A percentile compares a stretch with the other conserved stretches of the same genome.
Conservation (phyloP, 2,113 vertebrate genomes). For the Xiphophorus couchianus region DNA sequence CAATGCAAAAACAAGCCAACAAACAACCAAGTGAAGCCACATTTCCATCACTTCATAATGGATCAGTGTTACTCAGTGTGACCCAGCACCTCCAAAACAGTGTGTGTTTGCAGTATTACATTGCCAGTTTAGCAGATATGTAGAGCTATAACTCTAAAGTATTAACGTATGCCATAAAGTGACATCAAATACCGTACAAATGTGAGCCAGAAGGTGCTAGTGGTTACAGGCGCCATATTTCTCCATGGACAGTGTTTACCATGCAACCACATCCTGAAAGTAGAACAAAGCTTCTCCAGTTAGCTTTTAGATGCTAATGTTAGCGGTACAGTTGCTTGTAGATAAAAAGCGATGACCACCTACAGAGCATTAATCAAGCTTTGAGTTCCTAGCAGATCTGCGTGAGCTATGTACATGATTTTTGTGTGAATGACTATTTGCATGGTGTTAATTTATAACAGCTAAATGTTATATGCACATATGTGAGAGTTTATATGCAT, state of each 20-base stretch:
- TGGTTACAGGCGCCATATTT: constrained; percentile 3
- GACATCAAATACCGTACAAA: neutral
- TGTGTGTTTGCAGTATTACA: neutral
- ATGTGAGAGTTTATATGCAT: constrained; percentile 34
- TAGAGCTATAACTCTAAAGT: neutral
- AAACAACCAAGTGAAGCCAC: too few species aligned
- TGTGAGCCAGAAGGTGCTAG: neutral
- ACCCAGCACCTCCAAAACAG: constrained; percentile 9
- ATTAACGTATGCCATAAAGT: neutral
- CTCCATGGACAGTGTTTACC: constrained; percentile 23
- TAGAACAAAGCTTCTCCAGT: constrained; percentile 40
- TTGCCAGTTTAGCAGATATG: constrained; percentile 5
- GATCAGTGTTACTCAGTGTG: constrained; percentile 23
- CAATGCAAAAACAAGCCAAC: too few species aligned
- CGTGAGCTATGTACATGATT: constrained; percentile 40
- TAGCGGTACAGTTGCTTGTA: constrained; percentile 39
- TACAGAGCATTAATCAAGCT: constrained; percentile 14
- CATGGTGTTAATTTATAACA: constrained; percentile 74
- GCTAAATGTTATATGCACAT: constrained; percentile 40
- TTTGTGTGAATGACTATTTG: constrained; percentile 66
- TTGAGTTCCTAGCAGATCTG: constrained; percentile 30
- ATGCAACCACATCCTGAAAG: constrained; percentile 10
- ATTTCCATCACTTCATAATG: too few species aligned
- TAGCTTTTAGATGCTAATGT: constrained; percentile 14
- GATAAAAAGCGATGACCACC: constrained; percentile 9